A percentile compares a stretch with the other conserved stretches of the same genome.
Evolutionary conservation across 2,113 vertebrate genomes (phyloP).

Genomic region (Ptilorrhoa leucosticta): DNA sequence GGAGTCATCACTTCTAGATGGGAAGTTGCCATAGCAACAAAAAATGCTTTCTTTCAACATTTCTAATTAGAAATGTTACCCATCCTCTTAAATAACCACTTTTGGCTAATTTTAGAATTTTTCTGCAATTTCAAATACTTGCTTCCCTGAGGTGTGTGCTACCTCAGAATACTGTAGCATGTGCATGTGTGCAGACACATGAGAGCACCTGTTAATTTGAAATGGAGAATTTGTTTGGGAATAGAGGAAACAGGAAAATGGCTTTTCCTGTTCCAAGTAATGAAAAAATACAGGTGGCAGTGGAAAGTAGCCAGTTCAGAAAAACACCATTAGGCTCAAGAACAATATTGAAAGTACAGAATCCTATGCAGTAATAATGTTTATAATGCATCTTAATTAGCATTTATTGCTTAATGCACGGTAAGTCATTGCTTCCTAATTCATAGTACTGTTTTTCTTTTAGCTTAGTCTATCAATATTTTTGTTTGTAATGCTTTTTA

Average conservation of each 20-base stretch:
- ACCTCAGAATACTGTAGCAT: background rate
- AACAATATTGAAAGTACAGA: background rate
- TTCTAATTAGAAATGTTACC: background rate
- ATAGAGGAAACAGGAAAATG: background rate
- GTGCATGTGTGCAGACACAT: background rate
- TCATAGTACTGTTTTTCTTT: background rate
- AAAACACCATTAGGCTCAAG: background rate
- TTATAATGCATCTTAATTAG: background rate
- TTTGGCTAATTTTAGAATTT: background rate
- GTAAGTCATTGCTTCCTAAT: background rate
- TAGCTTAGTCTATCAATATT: background rate
- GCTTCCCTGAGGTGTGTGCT: background rate
- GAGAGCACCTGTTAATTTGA: background rate
- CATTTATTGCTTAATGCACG: background rate
- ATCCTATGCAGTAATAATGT: background rate
- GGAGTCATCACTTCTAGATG: background rate
- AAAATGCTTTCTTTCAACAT: background rate
- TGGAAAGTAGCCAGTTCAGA: background rate
- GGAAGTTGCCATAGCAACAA: constrained; percentile 6
- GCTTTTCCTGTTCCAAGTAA: constrained; percentile 14
- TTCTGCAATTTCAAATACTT: background rate
- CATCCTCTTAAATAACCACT: background rate
- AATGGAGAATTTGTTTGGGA: background rate
- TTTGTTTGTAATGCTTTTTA: background rate
- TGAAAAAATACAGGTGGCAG: background rate